These are phyloP conservation scores for Hydrozoanthus tunicans DNA, from an alignment of 64 coral and sea anemone genomes.

Conservation along the genomic window DNA sequence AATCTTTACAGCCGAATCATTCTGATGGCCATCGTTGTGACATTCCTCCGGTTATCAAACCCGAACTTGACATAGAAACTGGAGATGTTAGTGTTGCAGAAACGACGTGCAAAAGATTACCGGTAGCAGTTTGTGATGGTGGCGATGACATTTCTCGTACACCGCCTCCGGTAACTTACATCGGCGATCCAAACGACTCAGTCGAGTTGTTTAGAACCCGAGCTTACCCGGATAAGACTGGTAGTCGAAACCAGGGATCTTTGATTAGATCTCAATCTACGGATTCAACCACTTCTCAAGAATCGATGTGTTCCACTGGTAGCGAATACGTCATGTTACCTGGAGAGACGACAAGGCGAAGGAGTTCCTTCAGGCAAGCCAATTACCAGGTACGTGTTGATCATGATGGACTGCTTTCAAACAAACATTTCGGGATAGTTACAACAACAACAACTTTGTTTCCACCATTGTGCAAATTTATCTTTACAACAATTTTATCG, in stretches of 20 bases:
- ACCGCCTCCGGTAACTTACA: constrained; percentile 23
- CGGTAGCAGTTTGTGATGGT: neutral
- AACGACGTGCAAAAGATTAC: neutral
- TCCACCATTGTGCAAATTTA: no score
- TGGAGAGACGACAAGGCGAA: constrained; percentile 31
- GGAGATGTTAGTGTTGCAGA: neutral
- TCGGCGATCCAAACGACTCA: constrained; percentile 44
- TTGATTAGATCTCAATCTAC: constrained; percentile 36
- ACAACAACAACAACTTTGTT: no score
- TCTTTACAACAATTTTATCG: no score
- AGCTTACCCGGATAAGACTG: neutral
- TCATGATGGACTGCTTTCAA: neutral
- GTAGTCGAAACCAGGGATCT: neutral
- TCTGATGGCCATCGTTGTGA: neutral
- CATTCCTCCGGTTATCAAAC: no score
- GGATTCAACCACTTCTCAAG: constrained; percentile 38
- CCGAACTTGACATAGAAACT: neutral
- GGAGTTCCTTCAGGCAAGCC: constrained; percentile 42
- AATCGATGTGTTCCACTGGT: constrained; percentile 29
- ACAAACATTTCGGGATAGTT: neutral
- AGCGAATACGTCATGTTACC: constrained; percentile 55
- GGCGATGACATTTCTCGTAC: constrained; percentile 10
- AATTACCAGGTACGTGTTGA: constrained; percentile 34
- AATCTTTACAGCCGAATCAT: neutral
- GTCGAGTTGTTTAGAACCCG: constrained; percentile 12